These are phyloP conservation scores for Cladorhizidae sp. DNA, from an alignment of 37 sponge, comb jelly and placozoan genomes.

Conservation along the genomic window DNA sequence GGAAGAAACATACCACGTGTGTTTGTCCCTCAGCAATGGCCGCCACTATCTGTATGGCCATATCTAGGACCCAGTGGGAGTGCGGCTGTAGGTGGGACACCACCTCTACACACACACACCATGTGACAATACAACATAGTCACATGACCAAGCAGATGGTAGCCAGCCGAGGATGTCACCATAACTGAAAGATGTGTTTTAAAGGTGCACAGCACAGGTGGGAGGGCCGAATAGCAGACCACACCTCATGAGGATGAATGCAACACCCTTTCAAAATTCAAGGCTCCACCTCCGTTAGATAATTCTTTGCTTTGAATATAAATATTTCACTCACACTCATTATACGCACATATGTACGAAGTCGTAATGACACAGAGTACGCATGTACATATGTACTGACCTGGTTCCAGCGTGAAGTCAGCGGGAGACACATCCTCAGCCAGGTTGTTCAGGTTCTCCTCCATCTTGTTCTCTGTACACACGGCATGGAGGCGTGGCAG, in stretches of 20 bases:
- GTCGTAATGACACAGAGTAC: neutral
- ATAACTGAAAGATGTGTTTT: too few relatives aligned
- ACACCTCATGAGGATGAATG: too few relatives aligned
- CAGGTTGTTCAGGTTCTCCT: constrained; percentile 42
- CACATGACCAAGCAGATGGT: too few relatives aligned
- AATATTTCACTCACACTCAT: too few relatives aligned
- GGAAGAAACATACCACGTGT: neutral
- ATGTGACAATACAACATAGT: neutral
- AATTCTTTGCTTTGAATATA: too few relatives aligned
- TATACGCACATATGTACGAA: too few relatives aligned
- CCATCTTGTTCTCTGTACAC: constrained; percentile 16
- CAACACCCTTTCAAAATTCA: too few relatives aligned
- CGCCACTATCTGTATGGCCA: constrained; percentile 40
- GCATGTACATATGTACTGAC: neutral
- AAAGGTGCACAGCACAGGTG: too few relatives aligned
- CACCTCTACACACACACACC: constrained; percentile 21
- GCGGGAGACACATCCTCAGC: constrained; percentile 4
- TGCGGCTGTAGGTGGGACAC: constrained; percentile 55
- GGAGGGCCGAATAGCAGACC: too few relatives aligned
- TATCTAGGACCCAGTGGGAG: constrained; percentile 56
- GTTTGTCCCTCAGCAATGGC: constrained; percentile 17
- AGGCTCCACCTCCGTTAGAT: too few relatives aligned
- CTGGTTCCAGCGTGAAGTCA: constrained; percentile 29
- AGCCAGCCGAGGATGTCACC: too few relatives aligned
- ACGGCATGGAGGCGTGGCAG: constrained; percentile 4